Percentiles rank a stretch among this genome's conserved stretches.
Conservation (phyloP, 2,888 invertebrate genomes). For the Caenorhabditis sp. region DNA sequence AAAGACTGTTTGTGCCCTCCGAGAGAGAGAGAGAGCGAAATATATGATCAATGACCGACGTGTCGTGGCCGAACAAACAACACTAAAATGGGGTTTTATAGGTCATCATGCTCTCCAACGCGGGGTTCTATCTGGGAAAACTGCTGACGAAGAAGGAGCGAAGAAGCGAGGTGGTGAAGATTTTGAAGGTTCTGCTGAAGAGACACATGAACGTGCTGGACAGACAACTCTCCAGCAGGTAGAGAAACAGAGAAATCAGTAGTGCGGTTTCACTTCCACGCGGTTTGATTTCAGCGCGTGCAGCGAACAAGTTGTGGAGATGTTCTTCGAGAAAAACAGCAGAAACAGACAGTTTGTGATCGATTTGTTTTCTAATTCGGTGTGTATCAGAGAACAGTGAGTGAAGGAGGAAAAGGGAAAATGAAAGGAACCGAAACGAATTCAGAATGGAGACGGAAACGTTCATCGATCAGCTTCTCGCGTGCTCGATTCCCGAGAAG, state of each 20-base stretch:
- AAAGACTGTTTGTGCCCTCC: slow-evolving; percentile 23
- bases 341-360: slow-evolving; percentile 53
- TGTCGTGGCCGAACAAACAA: slow-evolving; percentile 20
- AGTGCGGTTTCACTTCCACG: not conserved
- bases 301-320: slow-evolving; percentile 44
- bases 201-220: slow-evolving; percentile 64
- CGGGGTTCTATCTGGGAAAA: slow-evolving; percentile 73
- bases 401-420: not conserved
- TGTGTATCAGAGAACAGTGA: slow-evolving; percentile 61
- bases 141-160: slow-evolving; percentile 59
- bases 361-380: slow-evolving; percentile 55
- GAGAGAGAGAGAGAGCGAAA: no score
- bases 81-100: slow-evolving; percentile 42
- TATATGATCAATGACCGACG: slow-evolving; percentile 22
- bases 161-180: slow-evolving; percentile 49
- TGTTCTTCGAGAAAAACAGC: slow-evolving; percentile 54
- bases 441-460: slow-evolving; percentile 61
- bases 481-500: slow-evolving; percentile 24
- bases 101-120: slow-evolving; percentile 73
- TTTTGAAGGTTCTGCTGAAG: slow-evolving; percentile 55
- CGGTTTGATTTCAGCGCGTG: slow-evolving; percentile 33
- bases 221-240: slow-evolving; percentile 67
- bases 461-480: slow-evolving; percentile 49
- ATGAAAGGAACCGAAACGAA: not conserved
- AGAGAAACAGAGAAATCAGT: not conserved